Conservation (phyloP, 2,113 vertebrate genomes). For the Myocastor coypus region DNA sequence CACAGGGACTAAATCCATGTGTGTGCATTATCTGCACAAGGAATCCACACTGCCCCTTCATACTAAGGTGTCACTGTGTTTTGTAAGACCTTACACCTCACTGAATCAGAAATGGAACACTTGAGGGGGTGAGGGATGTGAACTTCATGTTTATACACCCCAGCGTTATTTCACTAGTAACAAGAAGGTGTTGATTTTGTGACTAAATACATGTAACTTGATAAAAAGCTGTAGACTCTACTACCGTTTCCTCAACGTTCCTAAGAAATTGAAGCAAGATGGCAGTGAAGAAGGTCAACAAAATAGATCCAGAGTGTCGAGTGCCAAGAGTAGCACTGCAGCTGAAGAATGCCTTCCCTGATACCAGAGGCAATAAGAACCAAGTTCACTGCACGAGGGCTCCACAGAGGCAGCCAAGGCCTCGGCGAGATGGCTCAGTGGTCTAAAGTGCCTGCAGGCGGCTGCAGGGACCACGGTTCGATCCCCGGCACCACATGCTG, state of each 20-base stretch:
- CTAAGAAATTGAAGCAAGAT: background rate
- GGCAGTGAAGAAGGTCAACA: background rate
- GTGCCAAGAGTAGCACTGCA: background rate
- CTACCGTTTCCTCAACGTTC: background rate
- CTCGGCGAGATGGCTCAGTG: too few species aligned
- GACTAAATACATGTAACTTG: background rate
- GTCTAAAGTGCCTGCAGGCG: too few species aligned
- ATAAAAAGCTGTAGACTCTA: background rate
- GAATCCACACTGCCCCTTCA: slow-evolving; percentile 14
- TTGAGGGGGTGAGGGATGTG: background rate
- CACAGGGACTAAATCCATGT: background rate
- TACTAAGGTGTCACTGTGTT: slow-evolving; percentile 40
- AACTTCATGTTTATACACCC: slow-evolving; percentile 15
- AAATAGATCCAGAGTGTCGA: background rate
- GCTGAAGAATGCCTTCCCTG: background rate
- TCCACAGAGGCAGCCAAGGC: background rate
- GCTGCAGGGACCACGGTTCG: too few species aligned
- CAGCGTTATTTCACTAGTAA: slow-evolving; percentile 10
- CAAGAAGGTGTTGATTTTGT: background rate
- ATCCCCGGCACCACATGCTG: too few species aligned
- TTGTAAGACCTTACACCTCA: slow-evolving; percentile 31
- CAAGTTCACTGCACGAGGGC: background rate
- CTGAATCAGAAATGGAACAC: background rate
- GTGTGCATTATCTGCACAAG: background rate
- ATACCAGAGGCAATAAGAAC: background rate